A percentile compares a stretch with the other conserved stretches of the same genome.
Conservation (phyloP, 1,140 invertebrate species). For the Tyrophagus putrescentiae region DNA sequence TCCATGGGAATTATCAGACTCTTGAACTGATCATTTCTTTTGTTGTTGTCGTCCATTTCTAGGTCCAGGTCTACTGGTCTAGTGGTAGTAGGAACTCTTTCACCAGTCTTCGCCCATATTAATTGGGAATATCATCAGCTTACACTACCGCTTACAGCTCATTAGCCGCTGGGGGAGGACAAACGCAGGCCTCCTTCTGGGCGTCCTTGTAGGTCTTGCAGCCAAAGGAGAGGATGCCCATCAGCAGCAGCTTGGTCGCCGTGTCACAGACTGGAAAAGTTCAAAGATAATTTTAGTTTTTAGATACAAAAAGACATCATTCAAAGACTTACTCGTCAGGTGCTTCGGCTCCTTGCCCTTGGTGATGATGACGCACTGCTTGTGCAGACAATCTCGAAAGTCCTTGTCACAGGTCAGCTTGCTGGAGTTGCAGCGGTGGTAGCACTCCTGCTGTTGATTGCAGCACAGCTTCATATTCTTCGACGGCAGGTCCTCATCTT, state of each 20-base stretch:
- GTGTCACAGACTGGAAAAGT: constrained; percentile 10
- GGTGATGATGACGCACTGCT: neutral
- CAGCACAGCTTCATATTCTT: constrained; percentile 13
- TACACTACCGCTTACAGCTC: neutral
- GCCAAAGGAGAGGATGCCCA: constrained; percentile 17
- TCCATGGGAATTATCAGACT: neutral
- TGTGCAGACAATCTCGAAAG: constrained; percentile 12
- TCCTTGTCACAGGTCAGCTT: constrained; percentile 7
- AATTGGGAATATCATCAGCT: neutral
- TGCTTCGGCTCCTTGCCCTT: constrained; percentile 9
- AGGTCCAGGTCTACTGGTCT: neutral
- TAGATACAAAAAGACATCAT: neutral
- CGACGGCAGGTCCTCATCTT: constrained; percentile 12
- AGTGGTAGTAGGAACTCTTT: too few relatives aligned
- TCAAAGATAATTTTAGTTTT: neutral
- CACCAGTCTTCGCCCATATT: too few relatives aligned
- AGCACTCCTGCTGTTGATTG: constrained; percentile 13
- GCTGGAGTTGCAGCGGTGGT: neutral
- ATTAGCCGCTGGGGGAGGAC: neutral
- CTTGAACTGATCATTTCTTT: neutral
- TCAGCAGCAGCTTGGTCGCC: constrained; percentile 14
- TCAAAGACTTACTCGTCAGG: neutral
- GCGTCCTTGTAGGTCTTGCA: constrained; percentile 16
- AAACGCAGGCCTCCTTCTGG: constrained; percentile 14
- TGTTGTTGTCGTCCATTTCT: neutral